Conservation (phyloP, 1,140 invertebrate genomes). For the Bombus terrestris region DNA sequence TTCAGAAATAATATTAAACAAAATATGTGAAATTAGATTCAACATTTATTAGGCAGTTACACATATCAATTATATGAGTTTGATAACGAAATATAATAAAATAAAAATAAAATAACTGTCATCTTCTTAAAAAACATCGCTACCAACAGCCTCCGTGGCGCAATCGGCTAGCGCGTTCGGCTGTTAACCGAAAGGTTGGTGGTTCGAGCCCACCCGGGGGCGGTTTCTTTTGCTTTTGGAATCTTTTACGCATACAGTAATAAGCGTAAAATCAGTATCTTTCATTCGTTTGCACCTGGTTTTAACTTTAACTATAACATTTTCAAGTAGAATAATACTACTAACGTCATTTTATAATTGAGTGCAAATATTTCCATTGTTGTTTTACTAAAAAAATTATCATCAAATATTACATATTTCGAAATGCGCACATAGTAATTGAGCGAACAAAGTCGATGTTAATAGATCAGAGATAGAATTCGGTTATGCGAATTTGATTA, state of each 20-base stretch:
- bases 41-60: background rate
- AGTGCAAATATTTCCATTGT: background rate
- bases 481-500: too few species aligned
- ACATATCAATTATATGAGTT: background rate
- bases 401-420: background rate
- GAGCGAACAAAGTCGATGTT: too few species aligned
- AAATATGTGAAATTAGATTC: background rate
- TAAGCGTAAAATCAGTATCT: background rate
- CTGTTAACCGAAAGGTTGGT: constrained; percentile 96
- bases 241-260: too few species aligned
- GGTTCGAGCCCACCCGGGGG: constrained; percentile 92
- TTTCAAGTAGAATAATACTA: background rate
- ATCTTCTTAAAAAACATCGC: accelerated
- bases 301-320: background rate
- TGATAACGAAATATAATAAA: too few species aligned
- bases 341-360: background rate
- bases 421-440: too few species aligned
- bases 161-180: constrained; percentile 93
- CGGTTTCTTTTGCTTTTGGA: constrained; percentile 63
- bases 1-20: background rate
- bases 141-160: constrained; percentile 87
- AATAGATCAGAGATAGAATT: too few species aligned
- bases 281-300: background rate
- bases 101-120: background rate
- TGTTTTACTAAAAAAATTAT: background rate